phyloP scores from a whole-genome alignment of 2,797 vertebrate species.

The Scleropages formosus region DNA sequence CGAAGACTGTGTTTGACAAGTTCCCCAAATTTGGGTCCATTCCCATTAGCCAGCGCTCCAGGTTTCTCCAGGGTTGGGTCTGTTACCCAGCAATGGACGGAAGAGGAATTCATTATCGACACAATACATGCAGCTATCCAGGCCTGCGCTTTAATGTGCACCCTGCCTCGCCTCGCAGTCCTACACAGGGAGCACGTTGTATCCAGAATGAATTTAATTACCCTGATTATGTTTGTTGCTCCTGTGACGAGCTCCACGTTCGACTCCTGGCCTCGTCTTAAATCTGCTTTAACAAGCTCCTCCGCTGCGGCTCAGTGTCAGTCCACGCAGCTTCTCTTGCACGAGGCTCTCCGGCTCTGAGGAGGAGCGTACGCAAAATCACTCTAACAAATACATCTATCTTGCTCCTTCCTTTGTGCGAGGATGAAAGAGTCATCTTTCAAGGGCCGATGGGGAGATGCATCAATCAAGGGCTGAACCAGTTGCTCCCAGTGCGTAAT shows the following conservation, averaged over 20 bases:
- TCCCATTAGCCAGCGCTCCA: not conserved
- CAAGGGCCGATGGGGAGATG: not conserved
- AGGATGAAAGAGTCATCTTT: slow-evolving; percentile 17
- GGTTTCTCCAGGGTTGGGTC: not conserved
- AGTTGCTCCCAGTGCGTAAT: not conserved
- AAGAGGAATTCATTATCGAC: slow-evolving; percentile 25
- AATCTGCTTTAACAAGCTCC: slow-evolving; percentile 9
- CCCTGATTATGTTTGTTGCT: slow-evolving; percentile 22
- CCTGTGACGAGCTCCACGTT: slow-evolving; percentile 1
- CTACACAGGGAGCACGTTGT: not conserved
- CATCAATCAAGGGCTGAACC: slow-evolving; percentile 22
- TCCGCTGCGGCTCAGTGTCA: not conserved
- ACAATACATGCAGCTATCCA: slow-evolving; percentile 22
- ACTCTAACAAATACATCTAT: not conserved
- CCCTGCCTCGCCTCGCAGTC: slow-evolving; percentile 2
- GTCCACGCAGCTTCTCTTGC: not conserved
- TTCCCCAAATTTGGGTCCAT: not conserved
- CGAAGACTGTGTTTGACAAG: not conserved
- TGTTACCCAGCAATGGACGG: not conserved
- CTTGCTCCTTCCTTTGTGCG: slow-evolving; percentile 9
- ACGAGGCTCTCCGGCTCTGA: not conserved
- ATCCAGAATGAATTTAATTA: slow-evolving; percentile 29
- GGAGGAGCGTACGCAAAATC: slow-evolving; percentile 1
- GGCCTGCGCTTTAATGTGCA: slow-evolving; percentile 22
- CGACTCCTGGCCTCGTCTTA: not conserved